These are phyloP conservation scores for Caenorhabditis parvicauda DNA, from an alignment of 2,888 invertebrate species.

Conservation along the genomic window DNA sequence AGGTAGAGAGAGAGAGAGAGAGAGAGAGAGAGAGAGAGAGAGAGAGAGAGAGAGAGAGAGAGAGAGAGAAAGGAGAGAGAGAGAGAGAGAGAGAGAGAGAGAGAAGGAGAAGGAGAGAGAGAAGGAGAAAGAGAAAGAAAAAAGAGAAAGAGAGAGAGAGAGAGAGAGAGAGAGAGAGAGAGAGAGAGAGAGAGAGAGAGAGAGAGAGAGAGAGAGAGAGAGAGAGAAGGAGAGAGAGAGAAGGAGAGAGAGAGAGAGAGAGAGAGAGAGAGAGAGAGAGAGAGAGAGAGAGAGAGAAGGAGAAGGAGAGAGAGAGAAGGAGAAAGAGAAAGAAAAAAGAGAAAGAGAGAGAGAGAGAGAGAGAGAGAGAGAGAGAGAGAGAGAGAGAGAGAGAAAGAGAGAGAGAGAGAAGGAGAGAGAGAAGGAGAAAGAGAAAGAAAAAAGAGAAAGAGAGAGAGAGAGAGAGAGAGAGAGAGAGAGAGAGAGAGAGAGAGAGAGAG, in stretches of 20 bases:
- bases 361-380: constrained; percentile 3
- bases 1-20: no score
- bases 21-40: no score
- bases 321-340: not conserved
- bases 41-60: no score
- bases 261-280: constrained; percentile 10
- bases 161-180: not conserved
- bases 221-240: constrained; percentile 2
- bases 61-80: no score
- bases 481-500: no score
- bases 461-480: no score
- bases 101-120: no score
- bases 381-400: not conserved
- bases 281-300: not conserved
- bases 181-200: constrained; percentile 6
- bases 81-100: no score
- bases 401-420: constrained; percentile 2
- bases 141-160: constrained; percentile 4
- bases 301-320: not conserved
- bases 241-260: constrained; percentile 7
- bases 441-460: constrained; percentile 3
- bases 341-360: not conserved
- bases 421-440: constrained; percentile 4
- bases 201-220: constrained; percentile 6
- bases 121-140: constrained; percentile 3